phyloP scores from a whole-genome alignment of 2,797 vertebrate genomes.

The Yasuhikotakia modesta region DNA sequence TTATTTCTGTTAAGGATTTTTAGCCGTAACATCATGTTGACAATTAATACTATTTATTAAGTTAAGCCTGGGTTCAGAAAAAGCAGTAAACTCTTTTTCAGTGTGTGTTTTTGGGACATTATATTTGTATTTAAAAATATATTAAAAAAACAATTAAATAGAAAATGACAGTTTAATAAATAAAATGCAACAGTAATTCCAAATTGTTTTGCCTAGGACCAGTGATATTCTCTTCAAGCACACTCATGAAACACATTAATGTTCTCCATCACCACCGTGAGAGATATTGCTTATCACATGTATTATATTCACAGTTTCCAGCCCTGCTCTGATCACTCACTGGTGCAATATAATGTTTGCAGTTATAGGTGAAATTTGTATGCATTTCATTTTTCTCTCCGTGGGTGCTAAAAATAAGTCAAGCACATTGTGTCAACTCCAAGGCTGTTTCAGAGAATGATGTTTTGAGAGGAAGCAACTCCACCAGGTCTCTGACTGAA shows the following conservation, averaged over 20 bases:
- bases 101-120: too few relatives aligned
- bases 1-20: too few relatives aligned
- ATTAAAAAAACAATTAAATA: too few relatives aligned
- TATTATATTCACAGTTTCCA: slow-evolving; percentile 47
- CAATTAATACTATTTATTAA: too few relatives aligned
- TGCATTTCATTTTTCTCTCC: slow-evolving; percentile 48
- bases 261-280: slow-evolving; percentile 27
- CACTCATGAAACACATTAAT: slow-evolving; percentile 21
- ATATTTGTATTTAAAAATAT: too few relatives aligned
- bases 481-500: slow-evolving; percentile 54
- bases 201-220: not conserved
- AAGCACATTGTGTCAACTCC: slow-evolving; percentile 51
- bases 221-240: slow-evolving; percentile 4
- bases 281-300: slow-evolving; percentile 37
- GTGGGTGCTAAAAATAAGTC: slow-evolving; percentile 53
- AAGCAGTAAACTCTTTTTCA: too few relatives aligned
- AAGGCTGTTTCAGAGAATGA: slow-evolving; percentile 41
- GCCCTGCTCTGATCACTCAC: slow-evolving; percentile 30
- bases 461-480: slow-evolving; percentile 42
- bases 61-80: too few relatives aligned
- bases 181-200: too few relatives aligned
- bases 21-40: too few relatives aligned
- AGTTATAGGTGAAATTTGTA: slow-evolving; percentile 35
- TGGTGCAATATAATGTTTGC: slow-evolving; percentile 42
- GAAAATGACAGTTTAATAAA: not conserved